Percentiles rank a stretch among this genome's conserved stretches.
phyloP scores from a whole-genome alignment of 2,797 vertebrate genomes.

The Gymnothorax reevesii region DNA sequence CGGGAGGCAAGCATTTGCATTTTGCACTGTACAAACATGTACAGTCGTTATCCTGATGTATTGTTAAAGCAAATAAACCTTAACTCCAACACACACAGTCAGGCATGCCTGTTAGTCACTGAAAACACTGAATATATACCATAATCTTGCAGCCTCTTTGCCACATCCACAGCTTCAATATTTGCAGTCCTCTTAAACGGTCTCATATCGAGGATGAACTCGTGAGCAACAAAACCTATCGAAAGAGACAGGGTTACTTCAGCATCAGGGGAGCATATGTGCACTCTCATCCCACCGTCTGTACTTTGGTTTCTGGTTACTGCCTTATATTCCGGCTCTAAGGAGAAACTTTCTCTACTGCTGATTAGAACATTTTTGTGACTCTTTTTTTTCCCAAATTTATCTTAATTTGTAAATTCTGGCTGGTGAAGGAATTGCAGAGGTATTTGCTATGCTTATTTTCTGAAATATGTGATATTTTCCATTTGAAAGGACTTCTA shows the following conservation, averaged over 20 bases:
- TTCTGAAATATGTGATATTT: not conserved
- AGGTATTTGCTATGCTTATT: not conserved
- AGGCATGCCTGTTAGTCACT: not conserved
- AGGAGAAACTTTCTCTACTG: not conserved
- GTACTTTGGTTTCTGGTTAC: not conserved
- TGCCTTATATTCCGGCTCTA: not conserved
- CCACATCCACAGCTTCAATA: slow-evolving; percentile 93
- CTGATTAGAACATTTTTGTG: not conserved
- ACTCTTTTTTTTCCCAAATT: no score
- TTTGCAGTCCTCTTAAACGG: slow-evolving; percentile 96
- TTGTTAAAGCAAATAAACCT: not conserved
- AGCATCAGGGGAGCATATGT: not conserved
- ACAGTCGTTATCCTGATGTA: not conserved
- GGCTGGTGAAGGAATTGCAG: not conserved
- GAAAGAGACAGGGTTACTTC: not conserved
- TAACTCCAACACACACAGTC: not conserved
- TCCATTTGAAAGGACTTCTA: not conserved
- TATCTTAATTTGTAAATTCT: no score
- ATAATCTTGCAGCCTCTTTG: slow-evolving; percentile 96
- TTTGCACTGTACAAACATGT: not conserved
- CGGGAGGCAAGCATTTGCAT: no score
- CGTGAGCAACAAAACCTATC: slow-evolving; percentile 91
- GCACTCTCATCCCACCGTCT: not conserved
- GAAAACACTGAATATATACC: slow-evolving; percentile 66
- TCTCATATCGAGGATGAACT: slow-evolving; percentile 94